Evolutionary conservation across 2,888 invertebrate genomes (phyloP).

Genomic region (Adelognathus sp.): DNA sequence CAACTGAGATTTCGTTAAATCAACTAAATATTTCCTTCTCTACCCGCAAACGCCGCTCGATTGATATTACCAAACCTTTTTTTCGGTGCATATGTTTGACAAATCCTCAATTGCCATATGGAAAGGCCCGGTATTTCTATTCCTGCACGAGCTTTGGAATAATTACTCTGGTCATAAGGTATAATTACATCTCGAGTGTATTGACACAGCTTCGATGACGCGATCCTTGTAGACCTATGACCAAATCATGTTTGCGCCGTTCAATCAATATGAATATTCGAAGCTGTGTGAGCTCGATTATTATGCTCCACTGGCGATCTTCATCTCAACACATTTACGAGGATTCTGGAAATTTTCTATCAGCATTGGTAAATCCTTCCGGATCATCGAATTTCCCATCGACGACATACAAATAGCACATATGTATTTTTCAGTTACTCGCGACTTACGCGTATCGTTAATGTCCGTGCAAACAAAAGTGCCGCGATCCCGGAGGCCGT

Average conservation of each 20-base stretch:
- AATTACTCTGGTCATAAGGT: neutral
- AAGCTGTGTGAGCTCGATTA: neutral
- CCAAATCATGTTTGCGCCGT: neutral
- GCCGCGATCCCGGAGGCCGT: neutral
- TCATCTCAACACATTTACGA: neutral
- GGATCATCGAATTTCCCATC: neutral
- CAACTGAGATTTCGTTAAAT: too few relatives aligned
- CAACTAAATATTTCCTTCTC: too few relatives aligned
- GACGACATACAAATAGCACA: neutral
- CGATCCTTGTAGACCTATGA: neutral
- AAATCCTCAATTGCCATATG: too few relatives aligned
- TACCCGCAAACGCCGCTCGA: too few relatives aligned
- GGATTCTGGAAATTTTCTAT: neutral
- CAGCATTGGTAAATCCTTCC: neutral
- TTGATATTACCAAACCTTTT: too few relatives aligned
- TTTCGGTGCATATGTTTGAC: too few relatives aligned
- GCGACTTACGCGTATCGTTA: neutral
- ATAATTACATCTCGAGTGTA: neutral
- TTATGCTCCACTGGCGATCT: neutral
- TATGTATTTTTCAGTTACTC: neutral
- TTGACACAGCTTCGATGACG: slow-evolving; percentile 3
- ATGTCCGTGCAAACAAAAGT: neutral
- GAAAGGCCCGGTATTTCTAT: too few relatives aligned
- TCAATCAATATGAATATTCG: neutral
- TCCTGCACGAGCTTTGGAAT: neutral